Percentiles rank a stretch among this genome's conserved stretches.
These are phyloP conservation scores for Hipposideros larvatus DNA, from an alignment of 2,797 vertebrate species.

Conservation along the genomic window DNA sequence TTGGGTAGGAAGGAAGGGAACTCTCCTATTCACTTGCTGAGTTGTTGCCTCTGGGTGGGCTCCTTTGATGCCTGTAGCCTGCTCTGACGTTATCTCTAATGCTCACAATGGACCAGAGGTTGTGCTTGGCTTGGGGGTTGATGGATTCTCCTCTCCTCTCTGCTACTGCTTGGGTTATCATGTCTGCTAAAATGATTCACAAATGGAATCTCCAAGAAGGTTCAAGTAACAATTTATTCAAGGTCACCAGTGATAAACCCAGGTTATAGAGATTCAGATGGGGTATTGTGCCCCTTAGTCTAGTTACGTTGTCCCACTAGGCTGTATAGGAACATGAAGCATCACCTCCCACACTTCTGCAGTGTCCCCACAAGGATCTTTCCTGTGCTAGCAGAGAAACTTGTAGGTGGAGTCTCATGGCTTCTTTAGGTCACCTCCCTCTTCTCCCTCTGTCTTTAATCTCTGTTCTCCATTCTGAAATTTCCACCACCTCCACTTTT, in stretches of 20 bases:
- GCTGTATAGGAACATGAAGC: not conserved
- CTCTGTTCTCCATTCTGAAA: not conserved
- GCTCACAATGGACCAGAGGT: not conserved
- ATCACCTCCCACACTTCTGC: not conserved
- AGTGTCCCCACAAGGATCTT: not conserved
- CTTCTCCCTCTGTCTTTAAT: not conserved
- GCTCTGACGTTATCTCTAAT: not conserved
- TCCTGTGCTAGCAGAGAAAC: not conserved
- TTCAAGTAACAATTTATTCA: not conserved
- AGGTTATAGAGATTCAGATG: not conserved
- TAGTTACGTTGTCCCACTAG: not conserved
- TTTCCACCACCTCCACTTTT: not conserved
- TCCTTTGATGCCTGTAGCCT: not conserved
- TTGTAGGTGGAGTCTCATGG: not conserved
- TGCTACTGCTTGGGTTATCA: not conserved
- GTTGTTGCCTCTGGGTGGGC: not conserved
- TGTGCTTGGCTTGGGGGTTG: not conserved
- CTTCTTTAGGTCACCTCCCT: not conserved
- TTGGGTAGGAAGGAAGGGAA: not conserved
- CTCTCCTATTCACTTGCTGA: not conserved
- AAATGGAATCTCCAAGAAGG: not conserved
- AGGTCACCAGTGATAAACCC: not conserved
- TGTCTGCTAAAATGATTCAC: not conserved
- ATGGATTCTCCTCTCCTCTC: not conserved
- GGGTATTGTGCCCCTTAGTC: not conserved